Conservation (phyloP, 2,888 invertebrate genomes). For the Stenurella melanura region DNA sequence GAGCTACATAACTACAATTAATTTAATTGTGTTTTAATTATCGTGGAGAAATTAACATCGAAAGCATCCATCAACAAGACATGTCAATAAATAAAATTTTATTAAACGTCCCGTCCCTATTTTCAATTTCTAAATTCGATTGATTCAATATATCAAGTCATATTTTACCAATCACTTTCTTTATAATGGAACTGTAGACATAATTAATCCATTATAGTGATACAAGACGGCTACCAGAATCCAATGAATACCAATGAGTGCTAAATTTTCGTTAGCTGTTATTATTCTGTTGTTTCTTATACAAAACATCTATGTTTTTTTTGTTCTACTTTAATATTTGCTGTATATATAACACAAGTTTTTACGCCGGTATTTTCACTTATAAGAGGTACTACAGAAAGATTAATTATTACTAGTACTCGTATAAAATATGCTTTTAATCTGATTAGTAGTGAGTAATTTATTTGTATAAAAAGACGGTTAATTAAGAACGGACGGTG, state of each 20-base stretch:
- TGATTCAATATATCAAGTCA: slow-evolving; percentile 12
- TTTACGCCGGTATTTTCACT: neutral
- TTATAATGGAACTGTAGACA: slow-evolving; percentile 14
- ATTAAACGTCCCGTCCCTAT: neutral
- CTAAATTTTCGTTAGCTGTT: neutral
- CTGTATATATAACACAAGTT: neutral
- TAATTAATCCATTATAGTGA: slow-evolving; percentile 20
- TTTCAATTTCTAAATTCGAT: neutral
- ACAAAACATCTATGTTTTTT: slow-evolving; percentile 5
- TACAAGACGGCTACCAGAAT: neutral
- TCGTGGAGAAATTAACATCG: neutral
- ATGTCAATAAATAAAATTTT: neutral
- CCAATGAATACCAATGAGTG: slow-evolving; percentile 19
- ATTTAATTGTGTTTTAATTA: neutral
- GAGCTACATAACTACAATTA: neutral
- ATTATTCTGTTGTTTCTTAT: slow-evolving; percentile 11
- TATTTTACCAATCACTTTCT: slow-evolving; percentile 28
- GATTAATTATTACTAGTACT: slow-evolving; percentile 25
- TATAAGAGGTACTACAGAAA: slow-evolving; percentile 3
- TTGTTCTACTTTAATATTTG: slow-evolving; percentile 14
- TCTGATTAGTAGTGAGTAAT: slow-evolving; percentile 5
- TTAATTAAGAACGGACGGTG: neutral
- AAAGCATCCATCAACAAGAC: neutral
- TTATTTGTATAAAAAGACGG: neutral
- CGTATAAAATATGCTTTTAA: slow-evolving; percentile 7